Evolutionary conservation across 2,888 invertebrate species (phyloP).

Genomic region (Onchidella celtica): DNA sequence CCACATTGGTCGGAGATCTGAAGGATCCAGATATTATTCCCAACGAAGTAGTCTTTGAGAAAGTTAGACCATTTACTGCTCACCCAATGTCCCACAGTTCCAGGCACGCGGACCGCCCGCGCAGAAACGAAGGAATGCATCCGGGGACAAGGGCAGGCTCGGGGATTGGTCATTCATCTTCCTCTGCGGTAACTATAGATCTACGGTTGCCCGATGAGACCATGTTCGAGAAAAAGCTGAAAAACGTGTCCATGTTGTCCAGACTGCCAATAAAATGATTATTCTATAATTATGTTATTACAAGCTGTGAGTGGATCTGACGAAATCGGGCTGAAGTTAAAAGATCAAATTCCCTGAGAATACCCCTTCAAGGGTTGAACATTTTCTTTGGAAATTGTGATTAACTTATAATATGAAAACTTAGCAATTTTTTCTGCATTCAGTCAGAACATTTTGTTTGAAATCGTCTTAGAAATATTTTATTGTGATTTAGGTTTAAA

Average conservation of each 20-base stretch:
- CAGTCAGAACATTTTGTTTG: too few species aligned
- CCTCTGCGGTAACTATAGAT: slow-evolving; percentile 5
- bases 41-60: slow-evolving; percentile 16
- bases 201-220: neutral
- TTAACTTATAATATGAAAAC: too few species aligned
- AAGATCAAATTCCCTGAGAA: too few species aligned
- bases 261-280: slow-evolving; percentile 32
- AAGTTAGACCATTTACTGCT: neutral
- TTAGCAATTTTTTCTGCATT: too few species aligned
- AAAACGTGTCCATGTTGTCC: slow-evolving; percentile 10
- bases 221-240: neutral
- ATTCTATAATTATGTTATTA: neutral
- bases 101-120: neutral
- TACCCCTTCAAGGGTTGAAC: too few species aligned
- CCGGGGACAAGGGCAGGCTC: neutral
- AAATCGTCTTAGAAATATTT: too few species aligned
- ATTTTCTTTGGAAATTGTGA: too few species aligned
- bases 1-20: slow-evolving; percentile 29
- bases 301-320: too few species aligned
- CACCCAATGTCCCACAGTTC: too few species aligned
- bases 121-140: too few species aligned
- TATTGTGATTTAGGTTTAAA: too few species aligned
- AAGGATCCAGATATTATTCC: slow-evolving; percentile 25
- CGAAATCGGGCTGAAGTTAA: too few species aligned
- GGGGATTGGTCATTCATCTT: neutral